These are phyloP conservation scores for Cyanistes caeruleus DNA, from an alignment of 2,113 vertebrate genomes.

Conservation along the genomic window DNA sequence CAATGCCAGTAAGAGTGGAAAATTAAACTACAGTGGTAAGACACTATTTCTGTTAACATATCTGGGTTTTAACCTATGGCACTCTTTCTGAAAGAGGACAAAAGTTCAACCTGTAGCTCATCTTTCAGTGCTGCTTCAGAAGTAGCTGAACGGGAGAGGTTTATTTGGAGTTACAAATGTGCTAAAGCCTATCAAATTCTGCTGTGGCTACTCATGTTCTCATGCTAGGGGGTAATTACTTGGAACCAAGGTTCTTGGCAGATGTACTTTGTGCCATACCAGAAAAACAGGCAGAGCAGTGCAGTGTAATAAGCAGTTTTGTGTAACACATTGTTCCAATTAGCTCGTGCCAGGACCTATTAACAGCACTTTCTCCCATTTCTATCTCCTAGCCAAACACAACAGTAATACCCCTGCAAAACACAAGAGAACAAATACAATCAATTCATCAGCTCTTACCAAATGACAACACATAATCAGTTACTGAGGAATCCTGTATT, in stretches of 20 bases:
- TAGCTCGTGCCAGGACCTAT: not conserved
- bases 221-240: not conserved
- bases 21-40: not conserved
- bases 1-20: not conserved
- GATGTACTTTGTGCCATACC: not conserved
- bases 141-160: not conserved
- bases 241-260: not conserved
- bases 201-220: not conserved
- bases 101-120: not conserved
- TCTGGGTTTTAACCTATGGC: not conserved
- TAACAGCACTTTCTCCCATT: conserved; percentile 3
- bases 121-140: not conserved
- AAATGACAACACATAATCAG: not conserved
- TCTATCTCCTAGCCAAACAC: conserved; percentile 19
- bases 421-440: not conserved
- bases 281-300: conserved; percentile 9
- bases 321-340: not conserved
- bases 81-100: not conserved
- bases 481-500: not conserved
- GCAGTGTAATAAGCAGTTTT: not conserved
- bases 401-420: not conserved
- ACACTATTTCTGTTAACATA: not conserved
- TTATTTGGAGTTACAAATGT: not conserved
- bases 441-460: not conserved
- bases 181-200: not conserved